Percentiles rank a stretch among this genome's conserved stretches.
phyloP scores from a whole-genome alignment of 2,888 invertebrate species.

The Polia nebulosa region DNA sequence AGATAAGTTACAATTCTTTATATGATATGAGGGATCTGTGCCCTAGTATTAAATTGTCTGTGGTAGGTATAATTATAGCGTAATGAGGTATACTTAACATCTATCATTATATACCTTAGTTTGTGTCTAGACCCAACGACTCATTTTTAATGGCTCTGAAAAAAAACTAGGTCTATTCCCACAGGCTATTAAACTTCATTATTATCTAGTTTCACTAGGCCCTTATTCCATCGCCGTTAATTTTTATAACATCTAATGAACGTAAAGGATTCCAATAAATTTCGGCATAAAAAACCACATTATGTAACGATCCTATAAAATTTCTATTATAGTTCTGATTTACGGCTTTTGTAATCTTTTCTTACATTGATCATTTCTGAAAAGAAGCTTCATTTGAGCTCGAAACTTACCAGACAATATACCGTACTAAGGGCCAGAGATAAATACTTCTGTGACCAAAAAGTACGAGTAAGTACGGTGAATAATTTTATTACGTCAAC shows the following conservation, averaged over 20 bases:
- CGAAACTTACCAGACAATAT: not conserved
- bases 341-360: slow-evolving; percentile 15
- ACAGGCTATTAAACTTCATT: slow-evolving; percentile 25
- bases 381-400: slow-evolving; percentile 9
- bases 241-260: slow-evolving; percentile 51
- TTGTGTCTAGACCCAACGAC: slow-evolving; percentile 41
- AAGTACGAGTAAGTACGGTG: too few species aligned
- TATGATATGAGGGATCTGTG: too few species aligned
- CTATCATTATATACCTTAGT: not conserved
- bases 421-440: too few species aligned
- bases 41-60: too few species aligned
- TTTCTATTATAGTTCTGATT: slow-evolving; percentile 23
- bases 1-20: too few species aligned
- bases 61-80: too few species aligned
- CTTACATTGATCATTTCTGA: not conserved
- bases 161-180: slow-evolving; percentile 12
- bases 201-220: slow-evolving; percentile 20
- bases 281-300: slow-evolving; percentile 34
- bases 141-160: slow-evolving; percentile 41
- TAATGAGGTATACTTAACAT: not conserved
- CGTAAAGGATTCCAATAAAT: slow-evolving; percentile 41
- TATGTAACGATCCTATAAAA: slow-evolving; percentile 31
- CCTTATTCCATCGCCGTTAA: slow-evolving; percentile 38
- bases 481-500: too few species aligned
- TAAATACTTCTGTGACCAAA: too few species aligned